These are phyloP conservation scores for Cherax destructor DNA, from an alignment of 1,140 invertebrate species.

Conservation along the genomic window DNA sequence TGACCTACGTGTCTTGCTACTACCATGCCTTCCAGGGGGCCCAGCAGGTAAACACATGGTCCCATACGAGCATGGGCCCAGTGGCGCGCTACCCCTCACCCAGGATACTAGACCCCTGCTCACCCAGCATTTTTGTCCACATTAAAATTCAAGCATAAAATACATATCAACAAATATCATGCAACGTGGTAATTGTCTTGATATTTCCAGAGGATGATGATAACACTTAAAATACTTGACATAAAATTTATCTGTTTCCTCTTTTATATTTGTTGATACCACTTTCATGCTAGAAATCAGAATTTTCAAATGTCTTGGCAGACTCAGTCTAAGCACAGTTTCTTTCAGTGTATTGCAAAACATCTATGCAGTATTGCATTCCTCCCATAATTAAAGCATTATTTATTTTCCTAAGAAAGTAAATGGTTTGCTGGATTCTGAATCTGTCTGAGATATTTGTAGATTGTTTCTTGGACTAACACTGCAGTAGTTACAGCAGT, in stretches of 20 bases:
- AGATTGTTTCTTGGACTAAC: slow-evolving; percentile 21
- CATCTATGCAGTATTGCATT: background rate
- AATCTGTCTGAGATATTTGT: slow-evolving; percentile 1
- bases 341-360: background rate
- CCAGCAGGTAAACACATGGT: slow-evolving; percentile 87
- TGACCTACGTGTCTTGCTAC: slow-evolving; percentile 99
- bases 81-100: slow-evolving; percentile 26
- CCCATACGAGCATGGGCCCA: slow-evolving; percentile 49
- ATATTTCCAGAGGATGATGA: background rate
- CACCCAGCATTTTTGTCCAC: slow-evolving; percentile 29
- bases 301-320: slow-evolving; percentile 7
- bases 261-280: background rate
- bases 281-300: background rate
- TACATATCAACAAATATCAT: slow-evolving; percentile 16
- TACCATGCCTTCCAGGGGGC: slow-evolving; percentile 99
- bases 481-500: slow-evolving; percentile 42
- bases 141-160: slow-evolving; percentile 16
- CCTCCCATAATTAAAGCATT: background rate
- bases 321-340: background rate
- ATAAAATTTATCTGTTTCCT: background rate
- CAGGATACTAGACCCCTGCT: slow-evolving; percentile 42
- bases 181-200: background rate
- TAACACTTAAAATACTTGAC: background rate
- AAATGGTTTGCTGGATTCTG: slow-evolving; percentile 8
- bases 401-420: background rate